phyloP scores from a whole-genome alignment of 2,888 invertebrate genomes.

The Teinopalpus imperialis region DNA sequence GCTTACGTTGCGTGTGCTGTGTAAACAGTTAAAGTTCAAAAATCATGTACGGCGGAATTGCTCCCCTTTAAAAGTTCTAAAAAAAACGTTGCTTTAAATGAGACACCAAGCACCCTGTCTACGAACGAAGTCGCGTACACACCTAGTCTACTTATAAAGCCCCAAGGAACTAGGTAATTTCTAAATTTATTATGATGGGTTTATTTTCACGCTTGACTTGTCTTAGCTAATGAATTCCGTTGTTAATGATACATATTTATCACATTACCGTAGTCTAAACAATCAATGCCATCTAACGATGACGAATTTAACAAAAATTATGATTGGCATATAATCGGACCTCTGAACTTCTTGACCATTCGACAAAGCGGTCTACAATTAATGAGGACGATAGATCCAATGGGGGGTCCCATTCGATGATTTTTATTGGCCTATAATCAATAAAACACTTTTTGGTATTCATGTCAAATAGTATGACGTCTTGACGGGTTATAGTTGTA shows the following conservation, averaged over 20 bases:
- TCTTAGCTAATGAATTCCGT: neutral
- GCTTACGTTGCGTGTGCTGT: too few species aligned
- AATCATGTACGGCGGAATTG: too few species aligned
- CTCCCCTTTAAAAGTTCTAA: too few species aligned
- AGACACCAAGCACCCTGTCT: too few species aligned
- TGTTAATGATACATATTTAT: constrained; percentile 1
- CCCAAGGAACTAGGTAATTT: too few species aligned
- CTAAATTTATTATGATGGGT: neutral
- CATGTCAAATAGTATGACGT: constrained; percentile 48
- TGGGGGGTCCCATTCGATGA: constrained; percentile 62
- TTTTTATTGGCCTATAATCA: constrained; percentile 55
- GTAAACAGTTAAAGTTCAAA: too few species aligned
- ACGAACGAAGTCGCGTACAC: neutral
- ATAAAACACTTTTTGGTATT: constrained; percentile 48
- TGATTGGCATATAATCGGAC: constrained; percentile 63
- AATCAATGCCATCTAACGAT: constrained; percentile 32
- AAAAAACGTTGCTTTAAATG: too few species aligned
- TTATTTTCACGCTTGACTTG: constrained; percentile 3
- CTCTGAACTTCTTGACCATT: constrained; percentile 58
- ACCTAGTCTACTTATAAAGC: too few species aligned
- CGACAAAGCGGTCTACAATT: constrained; percentile 56
- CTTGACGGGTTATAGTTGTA: constrained; percentile 39
- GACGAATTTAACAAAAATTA: constrained; percentile 50
- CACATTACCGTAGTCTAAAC: neutral
- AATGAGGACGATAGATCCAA: constrained; percentile 46